phyloP scores from a whole-genome alignment of 2,113 vertebrate genomes.

The Takifugu bimaculatus region DNA sequence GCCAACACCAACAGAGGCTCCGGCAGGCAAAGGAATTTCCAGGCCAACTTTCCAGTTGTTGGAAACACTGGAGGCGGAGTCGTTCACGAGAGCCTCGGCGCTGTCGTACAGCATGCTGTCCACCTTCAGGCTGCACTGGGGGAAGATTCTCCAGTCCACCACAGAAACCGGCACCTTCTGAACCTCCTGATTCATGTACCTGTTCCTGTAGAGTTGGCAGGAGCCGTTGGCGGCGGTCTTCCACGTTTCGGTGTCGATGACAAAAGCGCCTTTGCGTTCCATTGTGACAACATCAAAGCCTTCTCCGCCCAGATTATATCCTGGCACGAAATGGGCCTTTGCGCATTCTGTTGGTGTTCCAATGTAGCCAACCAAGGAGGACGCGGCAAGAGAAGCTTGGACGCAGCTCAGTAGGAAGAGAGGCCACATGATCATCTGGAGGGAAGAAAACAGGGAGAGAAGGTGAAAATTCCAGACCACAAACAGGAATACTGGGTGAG shows the following conservation, averaged over 20 bases:
- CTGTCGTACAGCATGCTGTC: conserved; percentile 41
- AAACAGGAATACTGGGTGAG: conserved; percentile 17
- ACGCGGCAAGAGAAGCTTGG: neutral
- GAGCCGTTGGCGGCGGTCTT: conserved; percentile 6
- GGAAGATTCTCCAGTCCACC: conserved; percentile 32
- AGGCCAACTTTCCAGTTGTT: conserved; percentile 68
- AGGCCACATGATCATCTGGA: too few relatives aligned
- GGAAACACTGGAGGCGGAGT: conserved; percentile 34
- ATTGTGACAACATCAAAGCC: conserved; percentile 51
- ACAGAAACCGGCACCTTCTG: conserved; percentile 45
- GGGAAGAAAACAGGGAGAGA: too few relatives aligned
- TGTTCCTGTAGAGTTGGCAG: conserved; percentile 19
- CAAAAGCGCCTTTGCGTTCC: conserved; percentile 39
- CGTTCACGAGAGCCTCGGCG: conserved; percentile 40
- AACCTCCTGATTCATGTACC: accelerated
- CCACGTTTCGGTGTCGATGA: conserved; percentile 50
- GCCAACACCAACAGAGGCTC: accelerated
- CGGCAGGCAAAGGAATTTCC: conserved; percentile 12
- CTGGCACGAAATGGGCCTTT: conserved; percentile 34
- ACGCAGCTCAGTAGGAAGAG: neutral
- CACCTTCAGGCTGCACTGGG: conserved; percentile 31
- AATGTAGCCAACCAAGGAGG: neutral
- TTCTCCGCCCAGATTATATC: conserved; percentile 45
- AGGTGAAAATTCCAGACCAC: conserved; percentile 4
- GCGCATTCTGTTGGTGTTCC: conserved; percentile 1